Evolutionary conservation across 2,113 vertebrate genomes (phyloP).

Genomic region (Pitta sordida): DNA sequence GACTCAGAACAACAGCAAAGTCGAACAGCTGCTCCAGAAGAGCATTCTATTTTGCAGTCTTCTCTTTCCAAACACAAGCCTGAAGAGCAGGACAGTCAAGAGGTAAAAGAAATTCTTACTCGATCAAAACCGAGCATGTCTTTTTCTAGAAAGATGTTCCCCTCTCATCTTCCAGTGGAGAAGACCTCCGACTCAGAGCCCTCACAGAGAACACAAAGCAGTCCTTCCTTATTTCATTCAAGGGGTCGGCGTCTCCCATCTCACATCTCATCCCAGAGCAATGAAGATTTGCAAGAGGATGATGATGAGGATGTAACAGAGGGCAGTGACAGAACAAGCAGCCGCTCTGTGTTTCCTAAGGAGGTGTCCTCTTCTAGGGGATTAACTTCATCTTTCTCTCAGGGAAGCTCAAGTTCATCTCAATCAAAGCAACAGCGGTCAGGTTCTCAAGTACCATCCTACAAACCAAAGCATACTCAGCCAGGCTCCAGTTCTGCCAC

Average conservation of each 20-base stretch:
- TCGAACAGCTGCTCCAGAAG: conserved; percentile 34
- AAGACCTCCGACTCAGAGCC: conserved; percentile 9
- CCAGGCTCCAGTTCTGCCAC: conserved; percentile 21
- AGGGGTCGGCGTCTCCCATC: conserved; percentile 39
- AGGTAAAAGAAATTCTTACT: background rate
- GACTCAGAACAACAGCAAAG: conserved; percentile 7
- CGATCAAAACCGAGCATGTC: background rate
- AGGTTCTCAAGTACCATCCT: conserved; percentile 8
- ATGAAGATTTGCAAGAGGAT: background rate
- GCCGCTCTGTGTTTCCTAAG: background rate
- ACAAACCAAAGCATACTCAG: conserved; percentile 1
- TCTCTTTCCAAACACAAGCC: conserved; percentile 13
- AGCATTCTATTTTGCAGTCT: conserved; percentile 34
- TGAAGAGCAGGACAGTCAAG: background rate
- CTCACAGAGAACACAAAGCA: background rate
- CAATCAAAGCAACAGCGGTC: conserved; percentile 32
- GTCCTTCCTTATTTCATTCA: conserved; percentile 37
- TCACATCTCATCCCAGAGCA: background rate
- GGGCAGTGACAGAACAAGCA: background rate
- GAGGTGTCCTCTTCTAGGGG: conserved; percentile 19
- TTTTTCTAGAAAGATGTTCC: conserved; percentile 22
- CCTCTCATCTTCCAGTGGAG: background rate
- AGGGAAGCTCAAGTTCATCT: conserved; percentile 23
- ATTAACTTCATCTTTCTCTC: conserved; percentile 43
- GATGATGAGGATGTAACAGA: background rate